A percentile compares a stretch with the other conserved stretches of the same genome.
These are phyloP conservation scores for Tenthredo scrophulariae DNA, from an alignment of 2,888 invertebrate genomes.

Conservation along the genomic window DNA sequence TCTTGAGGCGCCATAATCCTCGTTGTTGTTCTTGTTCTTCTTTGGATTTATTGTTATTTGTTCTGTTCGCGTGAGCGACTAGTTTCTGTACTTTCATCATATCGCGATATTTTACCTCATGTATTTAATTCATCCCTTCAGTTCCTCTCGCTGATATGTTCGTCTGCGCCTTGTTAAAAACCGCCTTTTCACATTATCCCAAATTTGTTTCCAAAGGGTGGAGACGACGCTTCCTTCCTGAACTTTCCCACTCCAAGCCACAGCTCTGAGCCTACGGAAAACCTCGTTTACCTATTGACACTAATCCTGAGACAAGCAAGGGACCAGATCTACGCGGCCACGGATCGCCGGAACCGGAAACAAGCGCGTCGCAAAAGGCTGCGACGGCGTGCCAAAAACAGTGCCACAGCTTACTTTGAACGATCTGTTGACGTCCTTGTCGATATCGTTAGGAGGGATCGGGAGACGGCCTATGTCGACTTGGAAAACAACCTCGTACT, in stretches of 20 bases:
- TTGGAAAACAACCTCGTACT: constrained; percentile 78
- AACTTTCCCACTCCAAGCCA: constrained; percentile 62
- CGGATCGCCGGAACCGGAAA: constrained; percentile 56
- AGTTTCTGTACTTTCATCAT: not conserved
- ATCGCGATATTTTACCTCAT: not conserved
- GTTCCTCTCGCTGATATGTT: not conserved
- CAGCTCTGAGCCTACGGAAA: constrained; percentile 79
- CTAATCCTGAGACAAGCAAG: constrained; percentile 84
- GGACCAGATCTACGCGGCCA: constrained; percentile 76
- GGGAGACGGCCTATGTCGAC: constrained; percentile 79
- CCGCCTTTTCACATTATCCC: not conserved
- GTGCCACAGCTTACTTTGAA: constrained; percentile 77
- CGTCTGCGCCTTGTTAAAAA: not conserved
- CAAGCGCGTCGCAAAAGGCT: constrained; percentile 49
- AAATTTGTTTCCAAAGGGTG: constrained; percentile 57
- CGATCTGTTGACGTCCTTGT: constrained; percentile 81
- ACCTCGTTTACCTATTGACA: constrained; percentile 82
- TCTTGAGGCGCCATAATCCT: constrained; percentile 3
- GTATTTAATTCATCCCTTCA: not conserved
- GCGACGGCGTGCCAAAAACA: constrained; percentile 60
- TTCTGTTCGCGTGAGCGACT: constrained; percentile 20
- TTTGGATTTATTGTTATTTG: constrained; percentile 31
- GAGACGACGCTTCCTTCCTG: constrained; percentile 62
- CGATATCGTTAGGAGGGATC: constrained; percentile 82
- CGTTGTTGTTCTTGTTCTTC: constrained; percentile 30